Evolutionary conservation across 2,888 invertebrate species (phyloP), one percentile per base, ranked within the genome.

Genomic region (Agriotes lineatus): DNA sequence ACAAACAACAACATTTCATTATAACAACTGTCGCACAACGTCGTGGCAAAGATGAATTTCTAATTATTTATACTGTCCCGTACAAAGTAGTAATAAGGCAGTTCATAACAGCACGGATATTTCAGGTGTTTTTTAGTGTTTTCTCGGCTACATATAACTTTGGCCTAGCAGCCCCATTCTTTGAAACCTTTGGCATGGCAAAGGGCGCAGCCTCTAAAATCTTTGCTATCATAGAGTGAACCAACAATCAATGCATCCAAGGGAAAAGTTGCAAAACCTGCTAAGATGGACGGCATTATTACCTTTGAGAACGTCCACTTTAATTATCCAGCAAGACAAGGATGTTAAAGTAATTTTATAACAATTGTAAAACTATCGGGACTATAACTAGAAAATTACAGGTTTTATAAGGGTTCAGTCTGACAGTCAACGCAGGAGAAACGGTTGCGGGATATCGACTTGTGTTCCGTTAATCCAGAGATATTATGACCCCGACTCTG

Each of bases 361-460:
- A n/a, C n/a, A n/a, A n/a, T n/a, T n/a, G n/a, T n/a, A n/a, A n/a
- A n/a, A n/a, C n/a, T n/a, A n/a, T n/a, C n/a, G n/a, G n/a, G n/a
- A n/a, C n/a, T n/a, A n/a, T n/a, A n/a, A n/a, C n/a, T n/a, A n/a
- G n/a, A n/a, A n/a, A 4, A 12, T 78, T 77, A 20, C 74, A 90
- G 89, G 85, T 90, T 58, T 82, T 93, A 52, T 87, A 88, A 80
- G 92, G 90, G 0, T 84, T 94, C 0, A 88, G 86, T 76, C 79
- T 94, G 37, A 87, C 85, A n/a, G 90, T 94, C 25, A 86, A 88
- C 35, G 86, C 89, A 1, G 94, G 94, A 0, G 88, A 93, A 81
- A 93, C 93, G 0, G 90, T 94, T 91, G 91, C 80, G 94, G 94
- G 48, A 94, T 94, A 84, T 92, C 92, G 7, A 94, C 94, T 0